Conservation (phyloP, 1,140 invertebrate species). For the silkworm (Bombyx mori) region ASM3026992v2 NC_085107.1:11717501-11718000, state of each 20-base stretch:
- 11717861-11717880: conserved; percentile 75
- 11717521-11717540: conserved; percentile 85
- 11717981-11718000: conserved; percentile 75
- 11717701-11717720: no score
- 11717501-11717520: conserved; percentile 82
- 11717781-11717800: no score
- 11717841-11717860: conserved; percentile 70
- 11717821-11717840: no score
- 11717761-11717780: no score
- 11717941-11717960: conserved; percentile 84
- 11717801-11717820: no score
- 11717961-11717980: conserved; percentile 85
- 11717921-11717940: conserved; percentile 81
- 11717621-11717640: no score
- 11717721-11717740: no score
- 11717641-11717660: no score
- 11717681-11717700: no score
- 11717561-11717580: conserved; percentile 85
- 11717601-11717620: conserved; percentile 61
- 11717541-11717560: conserved; percentile 83
- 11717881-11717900: conserved; percentile 79
- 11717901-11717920: conserved; percentile 77
- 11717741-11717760: no score
- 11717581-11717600: conserved; percentile 82
- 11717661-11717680: no score